Evolutionary conservation across 1,140 invertebrate species (phyloP).

Genomic region (Diabrotica virgifera): DNA sequence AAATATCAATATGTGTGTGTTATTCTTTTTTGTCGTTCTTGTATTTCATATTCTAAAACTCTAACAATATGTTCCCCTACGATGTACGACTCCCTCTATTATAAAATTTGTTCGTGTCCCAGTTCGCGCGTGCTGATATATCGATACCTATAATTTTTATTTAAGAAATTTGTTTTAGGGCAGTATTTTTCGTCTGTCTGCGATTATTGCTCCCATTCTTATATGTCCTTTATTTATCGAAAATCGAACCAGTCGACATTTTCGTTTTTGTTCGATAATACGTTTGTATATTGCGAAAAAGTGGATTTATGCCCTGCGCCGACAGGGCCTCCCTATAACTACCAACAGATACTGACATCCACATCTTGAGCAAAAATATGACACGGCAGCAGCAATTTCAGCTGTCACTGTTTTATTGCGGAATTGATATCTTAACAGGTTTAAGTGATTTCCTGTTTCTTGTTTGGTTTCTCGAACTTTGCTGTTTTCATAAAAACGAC

Average conservation of each 20-base stretch:
- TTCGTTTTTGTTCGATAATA: conserved; percentile 3
- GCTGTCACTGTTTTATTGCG: conserved; percentile 11
- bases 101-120: too few species aligned
- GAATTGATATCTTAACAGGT: conserved; percentile 6
- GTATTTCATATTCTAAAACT: too few species aligned
- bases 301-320: neutral
- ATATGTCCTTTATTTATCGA: neutral
- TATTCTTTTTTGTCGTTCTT: too few species aligned
- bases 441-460: conserved; percentile 7
- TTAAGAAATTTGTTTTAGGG: neutral
- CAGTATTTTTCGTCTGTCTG: neutral
- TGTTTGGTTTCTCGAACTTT: neutral
- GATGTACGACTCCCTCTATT: too few species aligned
- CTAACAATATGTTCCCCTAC: too few species aligned
- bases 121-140: too few species aligned
- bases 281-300: neutral
- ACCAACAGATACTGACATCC: conserved; percentile 7
- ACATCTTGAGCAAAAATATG: conserved; percentile 9
- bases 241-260: neutral
- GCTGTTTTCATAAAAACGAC: neutral
- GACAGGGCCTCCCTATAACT: neutral
- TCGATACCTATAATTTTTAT: neutral
- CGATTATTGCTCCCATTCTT: neutral
- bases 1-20: too few species aligned
- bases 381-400: conserved; percentile 3